These are phyloP conservation scores for Laspeyria flexula DNA, from an alignment of 2,888 invertebrate species.

Conservation along the genomic window DNA sequence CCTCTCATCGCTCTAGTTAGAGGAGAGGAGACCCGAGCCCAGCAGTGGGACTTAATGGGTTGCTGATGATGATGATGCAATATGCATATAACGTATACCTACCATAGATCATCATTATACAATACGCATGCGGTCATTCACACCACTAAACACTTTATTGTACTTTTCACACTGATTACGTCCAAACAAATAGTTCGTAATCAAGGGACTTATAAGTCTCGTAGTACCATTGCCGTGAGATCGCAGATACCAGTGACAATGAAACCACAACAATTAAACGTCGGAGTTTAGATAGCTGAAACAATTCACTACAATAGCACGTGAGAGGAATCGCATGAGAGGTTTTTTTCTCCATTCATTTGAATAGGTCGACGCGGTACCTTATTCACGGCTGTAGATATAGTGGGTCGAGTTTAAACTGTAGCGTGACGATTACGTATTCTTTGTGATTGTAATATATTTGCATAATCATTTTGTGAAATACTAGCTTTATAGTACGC, in stretches of 20 bases:
- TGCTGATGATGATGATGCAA: too few species aligned
- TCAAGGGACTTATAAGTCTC: conserved; percentile 26
- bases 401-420: too few species aligned
- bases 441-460: too few species aligned
- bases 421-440: too few species aligned
- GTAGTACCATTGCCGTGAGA: conserved; percentile 65
- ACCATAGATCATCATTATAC: too few species aligned
- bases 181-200: conserved; percentile 27
- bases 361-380: conserved; percentile 46
- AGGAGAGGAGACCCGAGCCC: too few species aligned
- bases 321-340: conserved; percentile 79
- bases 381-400: conserved; percentile 52
- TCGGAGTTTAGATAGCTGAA: conserved; percentile 64
- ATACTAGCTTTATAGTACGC: too few species aligned
- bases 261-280: conserved; percentile 76
- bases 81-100: too few species aligned
- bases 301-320: conserved; percentile 82
- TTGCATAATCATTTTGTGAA: too few species aligned
- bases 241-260: conserved; percentile 73
- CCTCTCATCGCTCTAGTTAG: too few species aligned
- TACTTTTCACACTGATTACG: conserved; percentile 18
- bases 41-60: too few species aligned
- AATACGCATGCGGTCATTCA: background rate
- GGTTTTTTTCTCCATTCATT: conserved; percentile 62
- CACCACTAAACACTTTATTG: background rate